phyloP scores from a whole-genome alignment of 1,140 invertebrate species.

The Coptotermes formosanus region DNA sequence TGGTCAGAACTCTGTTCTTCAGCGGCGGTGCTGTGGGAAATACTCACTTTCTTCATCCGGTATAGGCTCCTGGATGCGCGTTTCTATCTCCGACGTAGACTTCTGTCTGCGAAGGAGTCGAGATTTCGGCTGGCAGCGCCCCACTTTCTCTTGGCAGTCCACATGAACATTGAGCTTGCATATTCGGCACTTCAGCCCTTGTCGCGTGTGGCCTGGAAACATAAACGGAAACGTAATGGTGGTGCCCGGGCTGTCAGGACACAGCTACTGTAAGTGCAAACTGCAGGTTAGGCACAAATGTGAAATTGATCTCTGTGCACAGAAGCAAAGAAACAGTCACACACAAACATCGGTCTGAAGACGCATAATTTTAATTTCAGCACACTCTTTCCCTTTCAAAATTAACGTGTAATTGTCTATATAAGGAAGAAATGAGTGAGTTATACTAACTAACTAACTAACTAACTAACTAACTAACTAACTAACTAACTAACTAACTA shows the following conservation, averaged over 20 bases:
- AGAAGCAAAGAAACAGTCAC: background rate
- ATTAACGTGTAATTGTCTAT: too few species aligned
- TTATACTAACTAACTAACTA: too few species aligned
- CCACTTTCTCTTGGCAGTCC: slow-evolving; percentile 80
- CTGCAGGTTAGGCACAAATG: background rate
- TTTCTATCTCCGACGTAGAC: slow-evolving; percentile 64
- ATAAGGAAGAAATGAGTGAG: too few species aligned
- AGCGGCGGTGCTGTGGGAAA: background rate
- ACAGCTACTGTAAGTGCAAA: background rate
- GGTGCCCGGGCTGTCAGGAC: background rate
- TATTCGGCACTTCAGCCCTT: slow-evolving; percentile 83
- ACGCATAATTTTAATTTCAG: background rate
- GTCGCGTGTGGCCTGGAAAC: slow-evolving; percentile 79
- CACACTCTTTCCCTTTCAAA: background rate
- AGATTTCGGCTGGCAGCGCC: slow-evolving; percentile 78
- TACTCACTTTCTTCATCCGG: slow-evolving; percentile 73
- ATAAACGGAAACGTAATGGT: background rate
- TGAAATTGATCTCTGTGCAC: background rate
- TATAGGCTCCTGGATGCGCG: slow-evolving; percentile 55
- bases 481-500: too few species aligned
- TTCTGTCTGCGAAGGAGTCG: slow-evolving; percentile 81
- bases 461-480: too few species aligned
- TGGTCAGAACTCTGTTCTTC: too few species aligned
- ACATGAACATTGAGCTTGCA: slow-evolving; percentile 91
- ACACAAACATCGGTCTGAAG: background rate